phyloP scores from a whole-genome alignment of 64 coral and sea anemone genomes.

The Stichodactyla mertensii region DNA sequence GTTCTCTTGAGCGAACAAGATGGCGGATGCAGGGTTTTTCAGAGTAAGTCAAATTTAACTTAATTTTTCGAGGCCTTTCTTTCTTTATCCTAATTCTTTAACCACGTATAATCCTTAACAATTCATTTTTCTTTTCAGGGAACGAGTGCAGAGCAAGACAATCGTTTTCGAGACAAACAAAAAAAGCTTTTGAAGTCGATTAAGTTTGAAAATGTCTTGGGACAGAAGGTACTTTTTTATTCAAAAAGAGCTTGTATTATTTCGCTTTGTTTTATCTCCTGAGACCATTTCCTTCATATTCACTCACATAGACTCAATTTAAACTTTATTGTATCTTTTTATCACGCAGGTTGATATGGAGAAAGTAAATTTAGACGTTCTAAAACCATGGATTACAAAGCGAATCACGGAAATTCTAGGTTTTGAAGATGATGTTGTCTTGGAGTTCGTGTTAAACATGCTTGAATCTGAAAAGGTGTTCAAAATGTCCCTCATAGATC shows the following conservation, averaged over 20 bases:
- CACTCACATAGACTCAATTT: neutral
- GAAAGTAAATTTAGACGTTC: constrained; percentile 80
- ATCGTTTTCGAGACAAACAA: constrained; percentile 95
- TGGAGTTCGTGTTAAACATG: constrained; percentile 97
- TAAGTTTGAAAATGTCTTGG: constrained; percentile 82
- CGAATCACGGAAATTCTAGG: constrained; percentile 90
- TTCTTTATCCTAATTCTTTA: neutral
- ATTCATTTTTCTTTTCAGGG: constrained; percentile 50
- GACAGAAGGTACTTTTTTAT: constrained; percentile 66
- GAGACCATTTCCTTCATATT: neutral
- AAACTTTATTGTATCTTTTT: neutral
- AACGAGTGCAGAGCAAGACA: constrained; percentile 97
- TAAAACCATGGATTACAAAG: constrained; percentile 97
- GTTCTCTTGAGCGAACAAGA: constrained; percentile 36
- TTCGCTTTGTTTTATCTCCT: neutral
- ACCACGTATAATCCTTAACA: neutral
- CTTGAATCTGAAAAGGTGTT: constrained; percentile 90
- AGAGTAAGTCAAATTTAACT: constrained; percentile 40
- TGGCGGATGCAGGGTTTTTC: constrained; percentile 99
- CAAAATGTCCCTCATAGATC: neutral
- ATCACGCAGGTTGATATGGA: constrained; percentile 86
- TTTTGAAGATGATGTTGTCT: constrained; percentile 90
- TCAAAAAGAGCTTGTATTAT: neutral
- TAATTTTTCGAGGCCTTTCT: neutral
- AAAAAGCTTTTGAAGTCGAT: constrained; percentile 97